These are phyloP conservation scores for Crypturellus undulatus DNA, from an alignment of 2,113 vertebrate genomes.

Conservation along the genomic window DNA sequence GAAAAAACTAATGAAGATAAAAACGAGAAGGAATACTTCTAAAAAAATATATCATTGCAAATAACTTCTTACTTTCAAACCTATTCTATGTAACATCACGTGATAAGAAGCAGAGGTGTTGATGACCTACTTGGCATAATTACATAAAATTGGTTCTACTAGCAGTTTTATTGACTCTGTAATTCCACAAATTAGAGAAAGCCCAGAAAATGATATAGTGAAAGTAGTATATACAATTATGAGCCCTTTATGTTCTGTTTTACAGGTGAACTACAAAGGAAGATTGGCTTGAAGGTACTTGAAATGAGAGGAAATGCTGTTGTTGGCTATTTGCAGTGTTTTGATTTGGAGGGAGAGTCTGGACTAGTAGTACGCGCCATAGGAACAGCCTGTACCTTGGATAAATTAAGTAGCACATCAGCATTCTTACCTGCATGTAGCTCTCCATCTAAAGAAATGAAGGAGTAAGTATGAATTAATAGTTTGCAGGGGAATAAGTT, in stretches of 20 bases:
- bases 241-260: slow-evolving; percentile 33
- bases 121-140: neutral
- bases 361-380: slow-evolving; percentile 97
- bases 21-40: rapidly evolving
- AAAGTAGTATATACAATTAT: neutral
- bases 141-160: neutral
- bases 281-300: slow-evolving; percentile 97
- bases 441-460: slow-evolving; percentile 96
- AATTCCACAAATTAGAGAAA: neutral
- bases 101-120: neutral
- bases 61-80: too few species aligned
- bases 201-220: neutral
- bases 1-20: neutral
- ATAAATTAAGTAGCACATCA: slow-evolving; percentile 90
- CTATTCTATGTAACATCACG: too few species aligned
- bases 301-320: slow-evolving; percentile 99
- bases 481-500: slow-evolving; percentile 32
- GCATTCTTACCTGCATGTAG: slow-evolving; percentile 88
- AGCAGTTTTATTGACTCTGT: neutral
- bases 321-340: slow-evolving; percentile 97
- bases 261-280: slow-evolving; percentile 95
- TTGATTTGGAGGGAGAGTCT: slow-evolving; percentile 97
- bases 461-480: slow-evolving; percentile 93
- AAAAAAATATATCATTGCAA: neutral
- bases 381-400: slow-evolving; percentile 96